Conservation (phyloP, 2,888 invertebrate genomes). For the Teleiodes luculella region DNA sequence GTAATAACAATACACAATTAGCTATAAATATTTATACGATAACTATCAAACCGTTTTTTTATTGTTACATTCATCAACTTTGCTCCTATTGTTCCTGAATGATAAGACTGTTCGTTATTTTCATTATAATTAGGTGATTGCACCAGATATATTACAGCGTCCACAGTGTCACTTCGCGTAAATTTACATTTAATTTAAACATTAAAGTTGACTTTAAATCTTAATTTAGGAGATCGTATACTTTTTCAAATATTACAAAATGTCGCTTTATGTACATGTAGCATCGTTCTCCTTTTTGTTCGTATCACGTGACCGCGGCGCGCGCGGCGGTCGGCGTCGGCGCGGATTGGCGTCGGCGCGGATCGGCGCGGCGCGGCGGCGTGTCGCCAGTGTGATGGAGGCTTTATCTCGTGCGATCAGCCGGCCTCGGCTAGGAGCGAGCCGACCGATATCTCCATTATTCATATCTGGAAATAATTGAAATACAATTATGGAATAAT, state of each 20-base stretch:
- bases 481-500: neutral
- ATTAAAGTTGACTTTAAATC: constrained; percentile 77
- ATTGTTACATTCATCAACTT: constrained; percentile 68
- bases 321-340: constrained; percentile 29
- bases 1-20: constrained; percentile 79
- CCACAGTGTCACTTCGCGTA: constrained; percentile 60
- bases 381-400: constrained; percentile 19
- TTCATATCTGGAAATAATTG: constrained; percentile 59
- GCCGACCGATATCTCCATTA: constrained; percentile 59
- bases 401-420: constrained; percentile 18
- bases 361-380: constrained; percentile 23
- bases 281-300: constrained; percentile 71
- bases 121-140: constrained; percentile 55
- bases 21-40: constrained; percentile 79
- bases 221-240: constrained; percentile 80
- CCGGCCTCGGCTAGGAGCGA: constrained; percentile 33
- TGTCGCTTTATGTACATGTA: constrained; percentile 73
- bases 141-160: constrained; percentile 62
- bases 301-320: constrained; percentile 48
- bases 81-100: constrained; percentile 60
- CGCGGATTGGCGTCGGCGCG: neutral
- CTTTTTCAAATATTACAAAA: constrained; percentile 79
- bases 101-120: constrained; percentile 44
- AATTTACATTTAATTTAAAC: constrained; percentile 66
- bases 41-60: constrained; percentile 72